Conservation (phyloP, 1,140 invertebrate genomes). For the Drosophila sulfurigaster region DNA sequence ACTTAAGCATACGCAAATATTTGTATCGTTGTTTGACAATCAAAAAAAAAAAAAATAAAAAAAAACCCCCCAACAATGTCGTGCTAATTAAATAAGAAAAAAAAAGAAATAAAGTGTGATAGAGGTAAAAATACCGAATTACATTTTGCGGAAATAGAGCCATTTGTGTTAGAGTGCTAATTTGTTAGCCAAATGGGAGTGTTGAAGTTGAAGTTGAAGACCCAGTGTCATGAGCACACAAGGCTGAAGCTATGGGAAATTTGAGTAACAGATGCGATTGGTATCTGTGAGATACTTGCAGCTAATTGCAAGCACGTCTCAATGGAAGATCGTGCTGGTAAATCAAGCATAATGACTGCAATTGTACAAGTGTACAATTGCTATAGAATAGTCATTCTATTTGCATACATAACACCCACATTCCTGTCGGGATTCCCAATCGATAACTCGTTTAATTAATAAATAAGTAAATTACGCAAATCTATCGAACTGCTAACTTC, state of each 20-base stretch:
- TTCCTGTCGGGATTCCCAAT: constrained; percentile 5
- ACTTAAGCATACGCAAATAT: constrained; percentile 20
- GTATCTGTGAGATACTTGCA: constrained; percentile 2
- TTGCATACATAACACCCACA: background rate
- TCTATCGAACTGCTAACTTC: background rate
- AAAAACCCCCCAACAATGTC: constrained; percentile 36
- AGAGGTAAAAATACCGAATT: constrained; percentile 51
- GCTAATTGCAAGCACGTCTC: constrained; percentile 6
- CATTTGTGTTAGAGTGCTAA: constrained; percentile 66
- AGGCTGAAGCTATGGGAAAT: constrained; percentile 15
- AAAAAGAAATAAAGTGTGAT: constrained; percentile 21
- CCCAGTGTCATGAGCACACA: background rate
- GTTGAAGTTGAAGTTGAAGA: background rate
- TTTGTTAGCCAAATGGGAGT: constrained; percentile 55
- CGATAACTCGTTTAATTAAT: constrained; percentile 5
- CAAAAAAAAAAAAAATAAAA: constrained; percentile 24
- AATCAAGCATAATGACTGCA: constrained; percentile 3
- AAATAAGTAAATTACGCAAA: constrained; percentile 2
- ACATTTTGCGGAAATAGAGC: constrained; percentile 76
- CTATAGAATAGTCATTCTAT: background rate
- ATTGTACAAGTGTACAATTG: background rate
- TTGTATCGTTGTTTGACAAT: constrained; percentile 1
- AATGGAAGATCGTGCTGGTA: background rate
- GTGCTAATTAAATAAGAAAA: constrained; percentile 67
- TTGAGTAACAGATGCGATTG: background rate